phyloP scores from a whole-genome alignment of 2,888 invertebrate genomes.

The Cistogaster globosa region DNA sequence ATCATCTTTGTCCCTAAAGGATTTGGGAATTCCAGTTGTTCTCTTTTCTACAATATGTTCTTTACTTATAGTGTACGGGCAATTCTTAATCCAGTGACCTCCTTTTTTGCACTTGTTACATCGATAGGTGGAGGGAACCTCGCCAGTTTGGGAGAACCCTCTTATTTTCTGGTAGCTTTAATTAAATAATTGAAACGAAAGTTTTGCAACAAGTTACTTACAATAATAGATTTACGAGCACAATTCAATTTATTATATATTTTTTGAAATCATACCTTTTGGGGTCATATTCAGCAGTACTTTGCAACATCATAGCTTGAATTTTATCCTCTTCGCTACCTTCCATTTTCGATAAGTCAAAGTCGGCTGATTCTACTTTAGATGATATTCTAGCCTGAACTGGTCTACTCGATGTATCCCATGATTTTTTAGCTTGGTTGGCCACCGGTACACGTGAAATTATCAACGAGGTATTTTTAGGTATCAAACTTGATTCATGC shows the following conservation, averaged over 20 bases:
- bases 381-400: constrained; percentile 83
- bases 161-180: constrained; percentile 93
- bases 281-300: constrained; percentile 98
- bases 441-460: constrained; percentile 96
- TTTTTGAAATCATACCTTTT: constrained; percentile 90
- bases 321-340: constrained; percentile 99
- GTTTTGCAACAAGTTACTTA: neutral
- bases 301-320: constrained; percentile 98
- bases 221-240: neutral
- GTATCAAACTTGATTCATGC: constrained; percentile 95
- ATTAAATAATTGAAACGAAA: neutral
- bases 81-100: constrained; percentile 99
- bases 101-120: constrained; percentile 97
- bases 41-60: constrained; percentile 92
- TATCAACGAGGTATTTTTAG: constrained; percentile 98
- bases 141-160: constrained; percentile 93
- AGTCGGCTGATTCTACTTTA: constrained; percentile 85
- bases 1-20: constrained; percentile 95
- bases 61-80: constrained; percentile 86
- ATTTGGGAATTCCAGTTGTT: constrained; percentile 98
- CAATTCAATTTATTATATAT: neutral
- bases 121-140: constrained; percentile 94
- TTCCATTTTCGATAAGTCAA: constrained; percentile 94
- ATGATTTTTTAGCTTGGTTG: constrained; percentile 89
- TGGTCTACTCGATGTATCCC: constrained; percentile 85